Evolutionary conservation across 2,113 vertebrate species (phyloP).

Genomic region (Pomatostomus ruficeps): DNA sequence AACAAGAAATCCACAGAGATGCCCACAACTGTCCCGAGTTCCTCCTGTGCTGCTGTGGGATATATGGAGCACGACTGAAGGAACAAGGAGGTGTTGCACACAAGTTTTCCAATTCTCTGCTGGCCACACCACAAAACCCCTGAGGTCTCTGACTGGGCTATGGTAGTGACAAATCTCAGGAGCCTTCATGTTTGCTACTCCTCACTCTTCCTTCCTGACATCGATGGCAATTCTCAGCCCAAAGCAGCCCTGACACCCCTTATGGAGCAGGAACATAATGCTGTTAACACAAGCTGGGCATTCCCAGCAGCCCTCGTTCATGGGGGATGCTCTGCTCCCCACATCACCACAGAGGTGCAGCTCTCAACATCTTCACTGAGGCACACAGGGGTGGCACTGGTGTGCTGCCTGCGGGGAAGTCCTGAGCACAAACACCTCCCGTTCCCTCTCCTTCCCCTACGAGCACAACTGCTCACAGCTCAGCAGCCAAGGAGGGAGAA

Average conservation of each 20-base stretch:
- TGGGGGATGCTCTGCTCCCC: not conserved
- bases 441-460: not conserved
- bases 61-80: not conserved
- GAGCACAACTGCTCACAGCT: fast-evolving
- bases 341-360: not conserved
- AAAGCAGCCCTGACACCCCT: not conserved
- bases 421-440: not conserved
- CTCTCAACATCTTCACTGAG: not conserved
- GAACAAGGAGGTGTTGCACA: not conserved
- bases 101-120: not conserved
- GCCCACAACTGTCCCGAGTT: not conserved
- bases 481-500: not conserved
- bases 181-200: not conserved
- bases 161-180: not conserved
- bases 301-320: not conserved
- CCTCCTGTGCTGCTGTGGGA: not conserved
- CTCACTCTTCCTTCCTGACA: not conserved
- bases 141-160: not conserved
- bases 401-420: not conserved
- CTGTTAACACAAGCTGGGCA: not conserved
- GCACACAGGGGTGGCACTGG: not conserved
- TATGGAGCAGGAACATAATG: not conserved
- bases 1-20: not conserved
- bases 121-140: not conserved
- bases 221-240: not conserved